Evolutionary conservation across 2,797 vertebrate species (phyloP), one percentile per base, ranked within the genome.

Genomic region (Novumbra hubbsi): DNA sequence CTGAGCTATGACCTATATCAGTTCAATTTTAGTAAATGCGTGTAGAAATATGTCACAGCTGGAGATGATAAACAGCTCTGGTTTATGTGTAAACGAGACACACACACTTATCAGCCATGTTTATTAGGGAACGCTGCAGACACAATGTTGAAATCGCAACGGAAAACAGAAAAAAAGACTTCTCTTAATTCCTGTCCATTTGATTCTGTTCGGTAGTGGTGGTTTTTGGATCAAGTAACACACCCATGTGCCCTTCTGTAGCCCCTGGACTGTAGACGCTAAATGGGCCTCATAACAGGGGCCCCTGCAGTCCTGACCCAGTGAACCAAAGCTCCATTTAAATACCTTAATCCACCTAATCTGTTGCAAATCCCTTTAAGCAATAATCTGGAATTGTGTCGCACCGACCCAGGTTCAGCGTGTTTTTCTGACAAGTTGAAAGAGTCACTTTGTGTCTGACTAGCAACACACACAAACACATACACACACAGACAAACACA

Each of bases 301-400:
- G 85, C 11, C 55, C 84, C 82, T 84, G 81, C 87, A 84, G 84
- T 91, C 27, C 87, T 88, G 85, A 90, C 83, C 88, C 88, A 88
- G 79, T 86, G 86, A 89, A 88, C 88, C 82, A 70, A 73, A 72
- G 86, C 87, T 80, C 83, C 78, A 78, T 87, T 86, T 91, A 92
- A 91, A 90, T 87, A 87, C 87, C 85, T 87, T 91, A 88, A 91
- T 90, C 90, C 88, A 82, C 83, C 84, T 91, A 90, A 93, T 92
- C 91, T 89, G 88, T 82, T 84, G 79, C 77, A 92, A 93, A 93
- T 92, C 91, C 88, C 79, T 74, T n/a, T 70, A 76, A 80, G 88
- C 82, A 86, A 92, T 87, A 89, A 76, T 79, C 62, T 30, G 70
- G 5, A 84, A 87, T 91, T 88, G 86, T 89, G 89, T 90, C 86